A percentile compares a stretch with the other conserved stretches of the same genome.
Conservation (phyloP, 2,888 invertebrate species). For the Clistopyga incitator region DNA sequence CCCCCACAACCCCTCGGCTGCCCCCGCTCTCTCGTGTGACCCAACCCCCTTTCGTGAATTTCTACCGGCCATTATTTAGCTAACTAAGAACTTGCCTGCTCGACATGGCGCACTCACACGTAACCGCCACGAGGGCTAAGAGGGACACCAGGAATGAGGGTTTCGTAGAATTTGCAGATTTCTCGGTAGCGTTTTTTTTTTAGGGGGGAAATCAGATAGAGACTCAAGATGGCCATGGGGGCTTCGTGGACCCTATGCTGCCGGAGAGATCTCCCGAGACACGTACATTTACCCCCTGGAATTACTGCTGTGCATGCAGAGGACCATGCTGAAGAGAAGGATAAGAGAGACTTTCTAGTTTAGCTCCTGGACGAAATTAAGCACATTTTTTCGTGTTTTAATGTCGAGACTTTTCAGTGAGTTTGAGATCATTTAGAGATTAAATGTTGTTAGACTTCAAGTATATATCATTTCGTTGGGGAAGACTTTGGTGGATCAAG, state of each 20-base stretch:
- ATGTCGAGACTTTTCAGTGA: no score
- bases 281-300: slow-evolving; percentile 45
- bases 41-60: slow-evolving; percentile 76
- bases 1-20: slow-evolving; percentile 37
- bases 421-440: no score
- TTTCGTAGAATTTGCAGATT: slow-evolving; percentile 76
- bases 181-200: slow-evolving; percentile 75
- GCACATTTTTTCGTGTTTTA: no score
- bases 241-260: slow-evolving; percentile 22
- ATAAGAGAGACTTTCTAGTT: no score
- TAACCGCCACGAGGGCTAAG: slow-evolving; percentile 65
- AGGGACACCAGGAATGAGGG: slow-evolving; percentile 11
- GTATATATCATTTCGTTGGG: no score
- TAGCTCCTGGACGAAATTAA: no score
- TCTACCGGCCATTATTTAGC: slow-evolving; percentile 83
- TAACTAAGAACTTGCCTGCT: slow-evolving; percentile 82
- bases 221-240: slow-evolving; percentile 31
- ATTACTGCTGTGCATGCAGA: slow-evolving; percentile 54
- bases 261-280: not conserved
- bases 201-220: slow-evolving; percentile 61
- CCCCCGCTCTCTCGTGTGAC: slow-evolving; percentile 56
- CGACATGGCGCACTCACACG: slow-evolving; percentile 75
- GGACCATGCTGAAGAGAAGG: slow-evolving; percentile 51
- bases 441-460: no score
- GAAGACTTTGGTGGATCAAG: no score